Conservation (phyloP, 2,113 vertebrate genomes). For the Dendrocopos noguchii region DNA sequence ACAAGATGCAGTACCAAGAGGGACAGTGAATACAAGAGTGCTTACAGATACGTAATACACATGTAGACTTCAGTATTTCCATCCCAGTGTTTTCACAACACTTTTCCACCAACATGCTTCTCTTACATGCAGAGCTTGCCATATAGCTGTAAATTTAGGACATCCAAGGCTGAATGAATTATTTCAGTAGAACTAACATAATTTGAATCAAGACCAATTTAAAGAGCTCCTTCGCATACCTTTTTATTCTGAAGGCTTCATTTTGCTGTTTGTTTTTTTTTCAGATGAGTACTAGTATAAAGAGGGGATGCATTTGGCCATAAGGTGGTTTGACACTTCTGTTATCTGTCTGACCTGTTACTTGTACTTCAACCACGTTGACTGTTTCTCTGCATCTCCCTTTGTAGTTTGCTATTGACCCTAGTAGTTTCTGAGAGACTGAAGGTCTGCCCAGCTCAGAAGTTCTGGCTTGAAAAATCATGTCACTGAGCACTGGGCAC, state of each 20-base stretch:
- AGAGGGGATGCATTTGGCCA: background rate
- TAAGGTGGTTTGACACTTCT: background rate
- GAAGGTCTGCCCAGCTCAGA: background rate
- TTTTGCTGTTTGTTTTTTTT: background rate
- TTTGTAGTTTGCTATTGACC: background rate
- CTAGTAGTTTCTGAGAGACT: background rate
- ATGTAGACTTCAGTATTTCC: background rate
- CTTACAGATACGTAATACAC: no score
- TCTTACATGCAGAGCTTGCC: background rate
- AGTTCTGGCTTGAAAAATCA: background rate
- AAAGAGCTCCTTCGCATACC: background rate
- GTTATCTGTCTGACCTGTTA: background rate
- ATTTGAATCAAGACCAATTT: background rate
- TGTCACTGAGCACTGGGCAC: background rate
- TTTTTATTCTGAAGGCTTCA: background rate
- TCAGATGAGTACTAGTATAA: background rate
- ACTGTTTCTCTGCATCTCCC: background rate
- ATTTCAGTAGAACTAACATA: background rate
- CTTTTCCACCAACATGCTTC: background rate
- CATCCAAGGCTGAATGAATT: background rate
- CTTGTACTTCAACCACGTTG: background rate
- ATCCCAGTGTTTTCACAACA: background rate
- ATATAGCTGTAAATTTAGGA: background rate
- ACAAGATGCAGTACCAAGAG: background rate
- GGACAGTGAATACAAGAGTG: rapidly evolving